Percentiles rank a stretch among this genome's conserved stretches.
phyloP scores from a whole-genome alignment of 2,113 vertebrate species.

The Prochilodus magdalenae region DNA sequence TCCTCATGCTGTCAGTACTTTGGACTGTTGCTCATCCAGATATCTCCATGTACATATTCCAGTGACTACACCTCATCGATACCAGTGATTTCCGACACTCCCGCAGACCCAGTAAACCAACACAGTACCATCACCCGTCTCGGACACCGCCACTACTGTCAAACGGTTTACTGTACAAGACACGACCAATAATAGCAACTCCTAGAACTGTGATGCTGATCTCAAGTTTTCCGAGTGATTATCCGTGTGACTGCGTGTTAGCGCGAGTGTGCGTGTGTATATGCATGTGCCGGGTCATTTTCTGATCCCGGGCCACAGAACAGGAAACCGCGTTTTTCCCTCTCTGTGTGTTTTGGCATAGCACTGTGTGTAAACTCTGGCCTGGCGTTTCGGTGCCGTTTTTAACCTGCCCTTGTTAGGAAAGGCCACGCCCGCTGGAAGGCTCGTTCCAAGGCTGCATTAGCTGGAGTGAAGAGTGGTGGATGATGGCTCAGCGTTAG shows the following conservation, averaged over 20 bases:
- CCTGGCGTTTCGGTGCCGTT: not conserved
- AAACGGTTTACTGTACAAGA: constrained; percentile 15
- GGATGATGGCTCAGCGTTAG: not conserved
- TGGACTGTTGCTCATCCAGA: not conserved
- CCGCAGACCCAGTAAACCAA: not conserved
- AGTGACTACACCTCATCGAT: not conserved
- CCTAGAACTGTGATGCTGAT: constrained; percentile 45
- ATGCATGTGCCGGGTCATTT: constrained; percentile 5
- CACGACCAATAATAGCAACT: constrained; percentile 30
- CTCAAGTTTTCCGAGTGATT: not conserved
- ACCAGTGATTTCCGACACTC: not conserved
- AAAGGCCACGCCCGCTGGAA: not conserved
- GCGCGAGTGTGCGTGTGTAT: constrained; percentile 45
- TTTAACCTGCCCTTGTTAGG: not conserved
- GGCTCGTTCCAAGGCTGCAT: not conserved
- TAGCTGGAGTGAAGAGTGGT: not conserved
- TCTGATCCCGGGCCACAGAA: not conserved
- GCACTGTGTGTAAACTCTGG: constrained; percentile 43
- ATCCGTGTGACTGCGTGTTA: constrained; percentile 9
- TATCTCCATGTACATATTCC: not conserved
- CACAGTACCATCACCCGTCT: not conserved
- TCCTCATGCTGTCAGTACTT: constrained; percentile 3
- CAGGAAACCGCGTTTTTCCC: constrained; percentile 16
- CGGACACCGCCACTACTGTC: not conserved
- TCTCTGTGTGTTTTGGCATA: constrained; percentile 15